These are phyloP conservation scores for Pangasianodon gigas DNA, from an alignment of 2,113 vertebrate genomes.

Conservation along the genomic window DNA sequence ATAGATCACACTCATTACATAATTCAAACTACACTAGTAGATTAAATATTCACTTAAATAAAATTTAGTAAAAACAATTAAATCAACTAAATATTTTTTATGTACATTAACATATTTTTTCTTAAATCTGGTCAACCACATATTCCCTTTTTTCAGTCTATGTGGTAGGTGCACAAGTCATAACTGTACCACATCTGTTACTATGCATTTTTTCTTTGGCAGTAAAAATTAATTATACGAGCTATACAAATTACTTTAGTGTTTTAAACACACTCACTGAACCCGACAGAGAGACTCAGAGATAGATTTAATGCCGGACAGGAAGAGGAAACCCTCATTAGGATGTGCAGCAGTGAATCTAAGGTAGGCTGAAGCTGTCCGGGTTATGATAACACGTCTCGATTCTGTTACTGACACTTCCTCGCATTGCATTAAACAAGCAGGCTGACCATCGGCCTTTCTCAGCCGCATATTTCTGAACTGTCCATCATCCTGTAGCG, in stretches of 20 bases:
- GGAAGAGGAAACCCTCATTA: not conserved
- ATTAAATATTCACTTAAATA: too few species aligned
- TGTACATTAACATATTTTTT: not conserved
- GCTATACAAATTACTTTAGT: not conserved
- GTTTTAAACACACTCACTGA: not conserved
- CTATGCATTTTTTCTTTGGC: not conserved
- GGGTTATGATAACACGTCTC: not conserved
- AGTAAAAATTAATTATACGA: not conserved
- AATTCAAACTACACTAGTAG: not conserved
- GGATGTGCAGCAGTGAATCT: not conserved
- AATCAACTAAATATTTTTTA: too few species aligned
- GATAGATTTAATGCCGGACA: not conserved
- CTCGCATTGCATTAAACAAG: not conserved
- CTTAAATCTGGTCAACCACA: not conserved
- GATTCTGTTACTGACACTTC: not conserved
- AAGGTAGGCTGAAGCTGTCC: not conserved
- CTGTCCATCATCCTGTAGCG: slow-evolving; percentile 4
- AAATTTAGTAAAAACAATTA: too few species aligned
- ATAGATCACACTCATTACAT: too few species aligned
- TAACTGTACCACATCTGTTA: not conserved
- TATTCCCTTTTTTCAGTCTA: not conserved
- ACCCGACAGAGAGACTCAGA: not conserved
- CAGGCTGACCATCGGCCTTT: not conserved
- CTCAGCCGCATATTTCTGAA: not conserved
- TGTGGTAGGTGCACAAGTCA: not conserved